Conservation (phyloP, 2,888 invertebrate genomes). For the Urechis unicinctus region DNA sequence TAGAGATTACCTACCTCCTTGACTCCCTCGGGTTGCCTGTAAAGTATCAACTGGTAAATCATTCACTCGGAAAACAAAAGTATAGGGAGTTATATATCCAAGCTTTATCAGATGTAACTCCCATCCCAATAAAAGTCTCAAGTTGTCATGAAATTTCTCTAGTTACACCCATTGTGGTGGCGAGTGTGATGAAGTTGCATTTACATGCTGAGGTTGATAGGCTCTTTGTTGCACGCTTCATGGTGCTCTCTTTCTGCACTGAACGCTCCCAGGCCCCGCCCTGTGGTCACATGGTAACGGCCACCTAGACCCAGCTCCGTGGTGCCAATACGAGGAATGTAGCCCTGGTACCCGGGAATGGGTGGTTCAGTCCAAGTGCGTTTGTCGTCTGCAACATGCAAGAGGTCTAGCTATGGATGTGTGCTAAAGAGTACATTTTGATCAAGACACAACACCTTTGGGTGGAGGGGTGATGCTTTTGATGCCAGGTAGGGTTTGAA, state of each 20-base stretch:
- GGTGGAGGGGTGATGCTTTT: too few relatives aligned
- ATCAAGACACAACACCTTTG: neutral
- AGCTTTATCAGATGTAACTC: too few relatives aligned
- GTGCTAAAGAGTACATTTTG: neutral
- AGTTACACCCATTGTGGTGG: neutral
- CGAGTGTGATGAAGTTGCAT: neutral
- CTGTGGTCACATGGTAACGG: conserved; percentile 41
- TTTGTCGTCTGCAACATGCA: conserved; percentile 31
- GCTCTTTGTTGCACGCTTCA: conserved; percentile 9
- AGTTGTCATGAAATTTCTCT: too few relatives aligned
- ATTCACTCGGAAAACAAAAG: too few relatives aligned
- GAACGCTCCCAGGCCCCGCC: conserved; percentile 42
- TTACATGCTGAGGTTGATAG: neutral
- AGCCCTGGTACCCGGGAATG: conserved; percentile 49
- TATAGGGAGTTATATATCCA: too few relatives aligned
- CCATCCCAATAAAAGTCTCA: too few relatives aligned
- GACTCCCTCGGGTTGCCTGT: neutral
- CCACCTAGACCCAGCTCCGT: conserved; percentile 47
- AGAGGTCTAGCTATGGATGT: neutral
- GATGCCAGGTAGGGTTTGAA: too few relatives aligned
- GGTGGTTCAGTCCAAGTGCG: conserved; percentile 42
- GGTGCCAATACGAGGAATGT: conserved; percentile 43
- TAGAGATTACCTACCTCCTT: neutral
- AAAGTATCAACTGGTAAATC: neutral
- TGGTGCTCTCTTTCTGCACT: conserved; percentile 27